Evolutionary conservation across 1,140 invertebrate species (phyloP), one percentile per base, ranked within the genome.

Genomic region (Lethocerus indicus): DNA sequence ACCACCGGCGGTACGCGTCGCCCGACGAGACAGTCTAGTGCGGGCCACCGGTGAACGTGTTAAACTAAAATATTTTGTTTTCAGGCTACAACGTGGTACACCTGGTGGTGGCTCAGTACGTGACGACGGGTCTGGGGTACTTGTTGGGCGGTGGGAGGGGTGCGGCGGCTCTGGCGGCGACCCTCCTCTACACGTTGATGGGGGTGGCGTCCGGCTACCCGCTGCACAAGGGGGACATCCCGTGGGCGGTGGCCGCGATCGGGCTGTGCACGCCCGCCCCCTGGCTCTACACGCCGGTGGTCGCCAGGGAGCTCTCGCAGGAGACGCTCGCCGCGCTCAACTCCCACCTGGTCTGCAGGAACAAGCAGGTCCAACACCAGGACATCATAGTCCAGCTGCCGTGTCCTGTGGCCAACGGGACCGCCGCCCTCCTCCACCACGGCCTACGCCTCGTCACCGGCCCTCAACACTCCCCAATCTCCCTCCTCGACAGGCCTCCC

Each of bases 361-460:
- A 78, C 61, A 81, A 80, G 69, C 79, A 76, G 65, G 73, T 83
- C 27, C 82, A 84, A 58, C 75, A 78, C 52, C 78, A 83, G 61
- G 83, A 86, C 58, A 86, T 87, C 29, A 86, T 87, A 56, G 78
- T 86, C 20, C 80, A 84, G 60, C 73, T 78, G 18, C 73, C 79
- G 2, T 87, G 83, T 60, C 81, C 82, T 13, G 71, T 74, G 3
- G 78, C 79, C 1, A 81, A 85, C 57, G 83, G 82, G n/a, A 75
- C 74, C 3, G 71, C 82, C 59, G 75, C 81, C 14, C 64, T 87
- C 27, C 32, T 54, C 24, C 58, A 55, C 48, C 53, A 59, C 25
- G 61, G 60, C 14, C 21, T 43, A n/a, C n/a, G n/a, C n/a, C n/a
- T n/a, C n/a, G n/a, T 44, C 3, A 28, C n/a, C 14, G 3, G 16